Base-by-base conservation (phyloP, 2,113 vertebrate genomes). In the Argyrosomus japonicus region DNA sequence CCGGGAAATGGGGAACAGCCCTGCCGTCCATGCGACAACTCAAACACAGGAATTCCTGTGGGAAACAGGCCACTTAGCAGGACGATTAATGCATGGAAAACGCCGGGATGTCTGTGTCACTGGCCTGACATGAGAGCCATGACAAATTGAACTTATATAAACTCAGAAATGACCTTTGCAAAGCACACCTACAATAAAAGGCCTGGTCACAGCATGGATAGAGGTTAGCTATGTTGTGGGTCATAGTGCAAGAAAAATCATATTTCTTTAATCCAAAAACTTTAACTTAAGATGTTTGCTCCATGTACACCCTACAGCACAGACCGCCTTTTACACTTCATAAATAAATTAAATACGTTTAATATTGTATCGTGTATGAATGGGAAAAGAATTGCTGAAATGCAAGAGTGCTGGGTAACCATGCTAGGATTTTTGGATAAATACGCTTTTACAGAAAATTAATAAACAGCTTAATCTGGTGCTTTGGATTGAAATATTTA, bases 31-130 rank as follows among this genome's bases (percentile, higher is more conserved):
- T 85, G 87, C 15, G 43, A 77, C 68, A 87, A 80, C 56, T 89
- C 84, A 91, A 93, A 93, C 91, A 93, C 92, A 94, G 93, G 93
- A 94, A 94, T 93, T 94, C 93, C 92, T 94, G 91, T 81, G 72
- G 75, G 88, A 88, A 89, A 87, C 90, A 87, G 70, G 81, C 88
- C 91, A 91, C 93, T 93, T 93, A 92, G 73, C 63, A 21, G 63
- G 36, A 88, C 6, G 80, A 92, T 91, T 87, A 89, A 93, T 92
- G 86, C 76, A 68, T 90, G 91, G 91, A 94, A 93, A 92, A 87
- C 77, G 63, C 60, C 32, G 21, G 23, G 75, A 84, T 71, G 88
- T 84, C 79, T 88, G 68, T 87, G 70, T 62, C 81, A 75, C 40
- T 14, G 62, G 53, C 63, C 81, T 81, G 77, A 83, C 73, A 54